Conservation (phyloP, 2,888 invertebrate genomes). For the Argyresthia albistria region DNA sequence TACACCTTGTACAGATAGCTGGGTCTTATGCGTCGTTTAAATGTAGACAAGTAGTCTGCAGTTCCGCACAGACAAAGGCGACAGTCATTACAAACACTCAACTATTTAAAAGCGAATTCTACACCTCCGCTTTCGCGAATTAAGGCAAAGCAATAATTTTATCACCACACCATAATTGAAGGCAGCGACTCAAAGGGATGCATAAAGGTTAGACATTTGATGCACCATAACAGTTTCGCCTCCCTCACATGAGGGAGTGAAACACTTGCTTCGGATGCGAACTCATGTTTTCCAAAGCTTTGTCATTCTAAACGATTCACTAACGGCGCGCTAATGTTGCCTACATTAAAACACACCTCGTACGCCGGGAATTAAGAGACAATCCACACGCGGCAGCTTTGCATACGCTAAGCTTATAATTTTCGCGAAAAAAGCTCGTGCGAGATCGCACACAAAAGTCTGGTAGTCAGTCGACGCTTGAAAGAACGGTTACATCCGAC, state of each 20-base stretch:
- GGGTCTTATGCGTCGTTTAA: too few relatives aligned
- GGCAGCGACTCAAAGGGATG: constrained; percentile 1
- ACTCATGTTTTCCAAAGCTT: constrained; percentile 44
- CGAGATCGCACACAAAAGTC: constrained; percentile 4
- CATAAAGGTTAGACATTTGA: constrained; percentile 26
- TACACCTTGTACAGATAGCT: too few relatives aligned
- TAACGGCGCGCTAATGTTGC: constrained; percentile 22
- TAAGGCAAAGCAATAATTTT: neutral
- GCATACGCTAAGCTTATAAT: constrained; percentile 27
- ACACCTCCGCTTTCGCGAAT: neutral
- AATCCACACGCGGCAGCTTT: constrained; percentile 25
- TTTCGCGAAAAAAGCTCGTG: constrained; percentile 12
- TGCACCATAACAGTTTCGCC: constrained; percentile 18
- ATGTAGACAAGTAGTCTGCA: neutral
- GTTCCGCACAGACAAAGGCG: neutral
- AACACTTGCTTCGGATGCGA: constrained; percentile 17
- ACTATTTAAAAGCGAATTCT: neutral
- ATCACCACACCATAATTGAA: neutral
- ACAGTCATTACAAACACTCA: neutral
- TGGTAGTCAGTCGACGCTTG: constrained; percentile 15
- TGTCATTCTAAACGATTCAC: constrained; percentile 40
- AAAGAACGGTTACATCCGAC: constrained; percentile 27
- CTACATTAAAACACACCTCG: constrained; percentile 22
- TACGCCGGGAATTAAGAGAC: constrained; percentile 41
- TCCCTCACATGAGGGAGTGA: neutral